A percentile compares a stretch with the other conserved stretches of the same genome.
These are phyloP conservation scores for Protosalanx chinensis DNA, from an alignment of 2,797 vertebrate genomes.

Conservation along the genomic window DNA sequence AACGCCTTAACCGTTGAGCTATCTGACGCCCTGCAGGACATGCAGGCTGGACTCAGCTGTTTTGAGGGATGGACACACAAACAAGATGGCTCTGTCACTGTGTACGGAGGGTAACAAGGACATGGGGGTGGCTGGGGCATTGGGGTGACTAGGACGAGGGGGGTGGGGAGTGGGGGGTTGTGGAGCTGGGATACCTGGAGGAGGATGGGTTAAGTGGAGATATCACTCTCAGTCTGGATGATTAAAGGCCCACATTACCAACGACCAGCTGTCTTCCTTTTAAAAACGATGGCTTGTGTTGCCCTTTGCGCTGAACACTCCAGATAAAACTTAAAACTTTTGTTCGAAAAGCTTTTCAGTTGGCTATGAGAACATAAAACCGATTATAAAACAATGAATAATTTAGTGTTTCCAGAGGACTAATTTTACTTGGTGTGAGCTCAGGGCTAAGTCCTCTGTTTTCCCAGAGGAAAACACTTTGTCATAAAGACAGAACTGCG, in stretches of 20 bases:
- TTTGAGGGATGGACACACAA: too few species aligned
- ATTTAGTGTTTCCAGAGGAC: slow-evolving; percentile 39
- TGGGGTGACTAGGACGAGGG: slow-evolving; percentile 55
- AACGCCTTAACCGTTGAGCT: too few species aligned
- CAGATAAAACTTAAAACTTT: slow-evolving; percentile 30
- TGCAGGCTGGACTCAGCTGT: too few species aligned
- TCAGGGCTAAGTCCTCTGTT: neutral
- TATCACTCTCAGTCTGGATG: neutral
- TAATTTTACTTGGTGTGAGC: slow-evolving; percentile 34
- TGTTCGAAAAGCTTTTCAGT: neutral
- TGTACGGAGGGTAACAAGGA: too few species aligned
- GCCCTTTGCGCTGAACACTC: slow-evolving; percentile 30
- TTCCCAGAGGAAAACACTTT: slow-evolving; percentile 14
- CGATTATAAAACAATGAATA: slow-evolving; percentile 38
- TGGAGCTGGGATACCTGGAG: slow-evolving; percentile 22
- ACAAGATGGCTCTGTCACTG: too few species aligned
- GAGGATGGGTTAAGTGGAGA: neutral
- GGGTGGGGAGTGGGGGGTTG: slow-evolving; percentile 36
- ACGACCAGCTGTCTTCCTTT: neutral
- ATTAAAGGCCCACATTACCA: neutral
- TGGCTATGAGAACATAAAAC: slow-evolving; percentile 22
- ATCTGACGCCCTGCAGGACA: too few species aligned
- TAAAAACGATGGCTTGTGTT: neutral
- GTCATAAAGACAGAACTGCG: slow-evolving; percentile 30
- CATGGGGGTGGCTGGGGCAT: slow-evolving; percentile 30